Evolutionary conservation across 2,113 vertebrate species (phyloP), one percentile per base, ranked within the genome.

Genomic region (Anarrhichthys ocellatus): DNA sequence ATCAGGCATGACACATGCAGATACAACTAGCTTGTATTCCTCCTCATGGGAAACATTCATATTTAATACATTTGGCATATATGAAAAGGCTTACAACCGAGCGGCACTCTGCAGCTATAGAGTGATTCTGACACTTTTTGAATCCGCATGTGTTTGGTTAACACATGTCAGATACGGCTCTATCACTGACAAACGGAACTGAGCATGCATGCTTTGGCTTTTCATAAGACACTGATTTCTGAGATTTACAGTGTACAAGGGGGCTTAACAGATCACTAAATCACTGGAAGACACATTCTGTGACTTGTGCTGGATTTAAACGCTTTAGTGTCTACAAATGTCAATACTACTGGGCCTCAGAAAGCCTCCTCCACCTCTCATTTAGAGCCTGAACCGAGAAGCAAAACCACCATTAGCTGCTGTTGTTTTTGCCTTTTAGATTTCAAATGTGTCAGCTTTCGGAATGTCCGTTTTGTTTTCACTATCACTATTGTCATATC

Each of bases 1-100:
- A 81, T 24, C 52, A 17, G 50, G 9, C 61, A 71, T 32, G 78
- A 76, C 68, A 68, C 70, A 76, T 44, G 62, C 64, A 56, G 80
- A 83, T 58, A 84, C 81, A 77, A 87, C 71, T 77, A 50, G 48
- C 84, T 88, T 84, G 77, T 63, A 66, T 89, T 89, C 62, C 73
- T 59, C 52, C 78, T 85, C 90, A 74, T 75, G 76, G 85, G 85
- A 79, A 84, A 40, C 22, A 46, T 90, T 65, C 78, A 87, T 87
- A 86, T 82, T 87, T 88, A 81, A 91, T 80, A 52, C 3, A 42
- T 71, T 65, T 70, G n/a, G 52, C 42, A 56, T 27, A 36, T 54
- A 34, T 54, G 15, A 36, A 34, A 65, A 46, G 46, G 22, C 79
- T 84, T 66, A 46, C 62, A 76, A 65, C 15, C 67, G 29, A 73